Evolutionary conservation across 2,888 invertebrate genomes (phyloP), one percentile per base, ranked within the genome.

Genomic region (Dilophus febrilis): DNA sequence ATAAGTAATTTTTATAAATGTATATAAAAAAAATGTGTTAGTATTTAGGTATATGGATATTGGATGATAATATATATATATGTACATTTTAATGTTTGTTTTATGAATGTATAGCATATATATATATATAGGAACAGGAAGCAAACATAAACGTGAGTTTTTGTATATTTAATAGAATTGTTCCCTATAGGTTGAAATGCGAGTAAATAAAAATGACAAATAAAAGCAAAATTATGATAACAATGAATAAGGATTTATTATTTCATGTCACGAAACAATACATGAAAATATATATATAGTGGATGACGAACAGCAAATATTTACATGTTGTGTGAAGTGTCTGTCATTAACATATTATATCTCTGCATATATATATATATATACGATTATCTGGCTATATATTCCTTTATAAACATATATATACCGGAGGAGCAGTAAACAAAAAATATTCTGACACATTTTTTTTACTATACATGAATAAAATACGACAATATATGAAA

Each of bases 121-220:
- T 22, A 22, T 22, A 8, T 22, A 22, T 22, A 6, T 22, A n/a
- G 11, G 14, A 6, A 6, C 33, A 33, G 33, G 33, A 33, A 33
- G 33, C 33, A 33, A 17, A 33, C 14, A 33, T 33, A 17, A 33
- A 33, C 29, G 17, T 33, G 33, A 17, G 33, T 17, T 17, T n/a
- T 16, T 33, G 33, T 33, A 33, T 33, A 33, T 33, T 14, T 33
- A 33, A 33, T 33, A 33, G 33, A 33, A 33, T 33, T 33, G 33
- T 33, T 33, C 33, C 33, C 33, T 8, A 22, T 33, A 33, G 33
- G 33, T 33, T 33, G 33, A 33, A 33, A 33, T 33, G n/a, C n/a
- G 33, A 33, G 33, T 33, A 33, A 33, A 33, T 33, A 33, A 33
- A 33, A 33, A 33, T 33, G 33, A 33, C 33, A 33, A 33, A 33